Evolutionary conservation across 2,113 vertebrate genomes (phyloP).

Genomic region (Ursus arctos): DNA sequence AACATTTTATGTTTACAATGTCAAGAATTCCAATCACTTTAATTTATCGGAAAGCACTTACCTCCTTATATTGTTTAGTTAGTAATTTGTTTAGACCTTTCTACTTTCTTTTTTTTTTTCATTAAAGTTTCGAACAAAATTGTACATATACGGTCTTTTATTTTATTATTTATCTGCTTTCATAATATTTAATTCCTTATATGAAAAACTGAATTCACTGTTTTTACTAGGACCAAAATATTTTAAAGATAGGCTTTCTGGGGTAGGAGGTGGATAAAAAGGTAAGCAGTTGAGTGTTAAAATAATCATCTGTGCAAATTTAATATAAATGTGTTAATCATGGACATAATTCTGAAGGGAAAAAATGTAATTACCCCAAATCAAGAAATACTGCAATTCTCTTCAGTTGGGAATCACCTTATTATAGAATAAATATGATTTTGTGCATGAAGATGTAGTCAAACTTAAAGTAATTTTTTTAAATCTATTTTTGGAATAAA

Average conservation of each 20-base stretch:
- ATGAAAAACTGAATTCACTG: background rate
- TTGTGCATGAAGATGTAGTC: background rate
- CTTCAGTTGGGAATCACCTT: background rate
- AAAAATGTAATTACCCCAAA: background rate
- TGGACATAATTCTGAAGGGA: background rate
- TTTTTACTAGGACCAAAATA: background rate
- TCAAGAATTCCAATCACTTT: background rate
- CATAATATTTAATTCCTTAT: background rate
- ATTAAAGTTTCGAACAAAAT: slow-evolving; percentile 4
- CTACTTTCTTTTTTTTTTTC: slow-evolving; percentile 46
- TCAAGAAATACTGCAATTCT: background rate
- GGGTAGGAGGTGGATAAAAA: background rate
- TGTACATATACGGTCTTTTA: background rate
- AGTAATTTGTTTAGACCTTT: background rate
- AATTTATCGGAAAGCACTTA: background rate
- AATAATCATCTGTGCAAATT: background rate
- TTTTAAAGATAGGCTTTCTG: background rate
- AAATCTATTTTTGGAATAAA: background rate
- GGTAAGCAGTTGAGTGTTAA: background rate
- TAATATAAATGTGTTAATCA: background rate
- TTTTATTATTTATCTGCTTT: background rate
- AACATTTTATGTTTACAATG: background rate
- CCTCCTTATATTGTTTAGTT: background rate
- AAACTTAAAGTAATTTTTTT: background rate
- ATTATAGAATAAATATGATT: background rate